These are phyloP conservation scores for Aphrophora alni DNA, from an alignment of 2,888 invertebrate species.

Conservation along the genomic window DNA sequence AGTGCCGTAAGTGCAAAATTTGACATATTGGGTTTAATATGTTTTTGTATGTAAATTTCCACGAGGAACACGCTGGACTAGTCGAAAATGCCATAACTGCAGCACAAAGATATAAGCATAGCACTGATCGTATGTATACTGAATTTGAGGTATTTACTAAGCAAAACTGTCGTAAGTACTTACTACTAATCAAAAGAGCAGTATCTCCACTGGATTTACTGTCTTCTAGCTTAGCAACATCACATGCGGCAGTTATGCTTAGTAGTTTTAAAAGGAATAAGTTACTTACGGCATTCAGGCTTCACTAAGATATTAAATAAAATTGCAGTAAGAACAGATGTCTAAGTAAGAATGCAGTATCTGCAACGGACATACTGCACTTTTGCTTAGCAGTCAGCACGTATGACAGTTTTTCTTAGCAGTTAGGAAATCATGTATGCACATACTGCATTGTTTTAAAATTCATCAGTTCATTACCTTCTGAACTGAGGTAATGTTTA, in stretches of 20 bases:
- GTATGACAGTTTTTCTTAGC: neutral
- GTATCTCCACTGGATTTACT: constrained; percentile 14
- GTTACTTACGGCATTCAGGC: constrained; percentile 17
- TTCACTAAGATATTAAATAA: constrained; percentile 18
- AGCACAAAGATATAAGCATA: neutral
- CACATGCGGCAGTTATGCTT: constrained; percentile 18
- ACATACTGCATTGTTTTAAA: neutral
- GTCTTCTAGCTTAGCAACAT: constrained; percentile 18
- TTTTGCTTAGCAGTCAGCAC: constrained; percentile 10
- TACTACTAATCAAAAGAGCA: constrained; percentile 18
- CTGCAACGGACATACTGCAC: constrained; percentile 15
- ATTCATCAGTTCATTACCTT: neutral
- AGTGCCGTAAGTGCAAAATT: constrained; percentile 17
- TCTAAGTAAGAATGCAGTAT: constrained; percentile 10
- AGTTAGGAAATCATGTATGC: neutral
- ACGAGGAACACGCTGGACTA: constrained; percentile 17
- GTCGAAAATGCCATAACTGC: constrained; percentile 24
- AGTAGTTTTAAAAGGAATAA: constrained; percentile 16
- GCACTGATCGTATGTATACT: constrained; percentile 6
- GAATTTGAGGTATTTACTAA: constrained; percentile 3
- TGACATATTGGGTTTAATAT: constrained; percentile 1
- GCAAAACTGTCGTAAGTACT: constrained; percentile 16
- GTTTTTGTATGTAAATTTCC: neutral
- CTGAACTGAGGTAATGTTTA: neutral
- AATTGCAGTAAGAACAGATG: constrained; percentile 16